These are phyloP conservation scores for Thalpophila matura DNA, from an alignment of 2,888 invertebrate genomes.

Conservation along the genomic window DNA sequence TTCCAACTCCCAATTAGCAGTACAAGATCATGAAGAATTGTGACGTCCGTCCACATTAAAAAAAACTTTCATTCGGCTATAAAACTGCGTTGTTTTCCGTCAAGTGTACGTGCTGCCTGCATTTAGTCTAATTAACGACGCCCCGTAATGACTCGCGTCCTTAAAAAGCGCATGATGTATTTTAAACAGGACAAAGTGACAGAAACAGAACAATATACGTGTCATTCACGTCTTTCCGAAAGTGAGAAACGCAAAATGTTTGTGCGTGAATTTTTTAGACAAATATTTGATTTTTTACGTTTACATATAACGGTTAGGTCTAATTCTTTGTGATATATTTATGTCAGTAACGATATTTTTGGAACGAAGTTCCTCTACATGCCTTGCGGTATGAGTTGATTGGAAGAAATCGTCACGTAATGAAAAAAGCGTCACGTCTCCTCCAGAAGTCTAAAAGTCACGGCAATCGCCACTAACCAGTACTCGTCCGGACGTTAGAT, in stretches of 20 bases:
- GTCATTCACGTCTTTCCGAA: constrained; percentile 14
- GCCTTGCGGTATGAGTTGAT: no score
- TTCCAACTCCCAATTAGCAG: constrained; percentile 12
- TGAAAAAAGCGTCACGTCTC: no score
- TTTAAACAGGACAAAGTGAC: constrained; percentile 32
- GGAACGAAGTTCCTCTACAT: no score
- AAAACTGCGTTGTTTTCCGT: constrained; percentile 14
- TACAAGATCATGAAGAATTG: not conserved
- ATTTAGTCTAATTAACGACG: constrained; percentile 55
- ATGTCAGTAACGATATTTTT: not conserved
- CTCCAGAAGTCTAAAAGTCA: no score
- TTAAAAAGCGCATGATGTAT: constrained; percentile 35
- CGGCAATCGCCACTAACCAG: no score
- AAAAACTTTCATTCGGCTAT: constrained; percentile 20
- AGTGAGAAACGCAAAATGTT: constrained; percentile 13
- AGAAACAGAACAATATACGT: constrained; percentile 25
- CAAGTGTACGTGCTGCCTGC: constrained; percentile 26
- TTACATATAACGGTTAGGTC: constrained; percentile 22
- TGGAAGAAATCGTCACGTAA: no score
- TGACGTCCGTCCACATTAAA: not conserved
- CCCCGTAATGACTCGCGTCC: constrained; percentile 34
- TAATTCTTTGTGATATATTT: constrained; percentile 13
- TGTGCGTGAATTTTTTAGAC: constrained; percentile 8
- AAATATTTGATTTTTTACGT: constrained; percentile 24
- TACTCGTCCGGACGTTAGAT: no score